Conservation (phyloP, 1,140 invertebrate species). For the Drosophila repletoides region DNA sequence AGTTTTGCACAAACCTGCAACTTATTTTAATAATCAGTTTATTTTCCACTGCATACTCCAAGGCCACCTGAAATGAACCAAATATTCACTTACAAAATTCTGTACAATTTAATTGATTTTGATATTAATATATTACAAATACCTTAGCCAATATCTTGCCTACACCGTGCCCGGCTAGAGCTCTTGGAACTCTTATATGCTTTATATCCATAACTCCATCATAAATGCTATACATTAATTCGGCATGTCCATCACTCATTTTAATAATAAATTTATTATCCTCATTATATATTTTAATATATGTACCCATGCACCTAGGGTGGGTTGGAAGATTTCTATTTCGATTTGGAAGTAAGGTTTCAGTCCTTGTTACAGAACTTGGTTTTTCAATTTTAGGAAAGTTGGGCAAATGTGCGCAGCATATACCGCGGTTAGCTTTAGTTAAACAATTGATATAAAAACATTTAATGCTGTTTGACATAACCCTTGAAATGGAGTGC, state of each 20-base stretch:
- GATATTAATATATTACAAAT: constrained; percentile 6
- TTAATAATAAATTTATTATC: constrained; percentile 17
- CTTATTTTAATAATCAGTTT: constrained; percentile 16
- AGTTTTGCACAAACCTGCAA: constrained; percentile 33
- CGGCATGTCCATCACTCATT: not conserved
- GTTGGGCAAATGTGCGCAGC: too few species aligned
- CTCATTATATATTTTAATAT: not conserved
- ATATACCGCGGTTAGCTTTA: not conserved
- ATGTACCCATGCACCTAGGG: not conserved
- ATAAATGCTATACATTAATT: constrained; percentile 2
- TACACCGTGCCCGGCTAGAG: constrained; percentile 24
- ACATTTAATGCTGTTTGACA: not conserved
- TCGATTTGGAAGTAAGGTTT: not conserved
- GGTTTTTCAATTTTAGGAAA: too few species aligned
- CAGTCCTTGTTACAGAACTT: not conserved
- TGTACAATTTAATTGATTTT: not conserved
- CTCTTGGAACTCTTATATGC: constrained; percentile 28
- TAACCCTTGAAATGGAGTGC: not conserved
- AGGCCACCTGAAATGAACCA: constrained; percentile 30
- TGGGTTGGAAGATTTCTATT: not conserved
- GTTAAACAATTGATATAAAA: not conserved
- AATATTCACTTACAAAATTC: not conserved
- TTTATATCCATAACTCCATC: constrained; percentile 26
- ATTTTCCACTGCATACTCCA: constrained; percentile 29
- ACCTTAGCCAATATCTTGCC: constrained; percentile 42